phyloP scores from a whole-genome alignment of 2,888 invertebrate species.

The Ophion slaviceki region DNA sequence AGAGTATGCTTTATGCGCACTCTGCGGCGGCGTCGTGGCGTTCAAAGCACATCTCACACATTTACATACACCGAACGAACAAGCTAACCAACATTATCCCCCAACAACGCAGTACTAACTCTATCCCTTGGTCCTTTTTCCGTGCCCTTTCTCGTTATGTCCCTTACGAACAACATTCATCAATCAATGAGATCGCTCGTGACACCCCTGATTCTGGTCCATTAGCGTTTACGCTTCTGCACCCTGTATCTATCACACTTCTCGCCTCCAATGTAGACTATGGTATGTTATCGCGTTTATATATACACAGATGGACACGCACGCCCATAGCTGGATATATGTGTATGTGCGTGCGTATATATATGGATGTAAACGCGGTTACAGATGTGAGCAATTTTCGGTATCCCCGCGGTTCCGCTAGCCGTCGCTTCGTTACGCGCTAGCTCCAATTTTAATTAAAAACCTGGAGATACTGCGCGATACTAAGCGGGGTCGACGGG shows the following conservation, averaged over 20 bases:
- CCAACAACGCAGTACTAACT: constrained; percentile 42
- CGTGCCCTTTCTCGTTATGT: constrained; percentile 29
- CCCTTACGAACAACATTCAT: constrained; percentile 63
- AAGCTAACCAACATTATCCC: constrained; percentile 30
- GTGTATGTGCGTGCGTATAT: constrained; percentile 21
- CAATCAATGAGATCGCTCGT: constrained; percentile 67
- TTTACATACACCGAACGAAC: constrained; percentile 28
- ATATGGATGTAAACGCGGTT: constrained; percentile 16
- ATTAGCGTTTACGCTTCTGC: constrained; percentile 69
- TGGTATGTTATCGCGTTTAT: background rate
- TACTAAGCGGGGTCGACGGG: background rate
- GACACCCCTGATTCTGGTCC: constrained; percentile 68
- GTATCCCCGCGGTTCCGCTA: constrained; percentile 44
- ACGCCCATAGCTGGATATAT: background rate
- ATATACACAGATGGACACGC: background rate
- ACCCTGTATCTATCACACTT: constrained; percentile 26
- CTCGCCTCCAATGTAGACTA: background rate
- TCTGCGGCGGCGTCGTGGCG: constrained; percentile 53
- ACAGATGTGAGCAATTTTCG: constrained; percentile 52
- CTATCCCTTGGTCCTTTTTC: constrained; percentile 41
- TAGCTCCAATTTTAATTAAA: constrained; percentile 70
- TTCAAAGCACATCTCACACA: constrained; percentile 44
- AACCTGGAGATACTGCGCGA: constrained; percentile 43
- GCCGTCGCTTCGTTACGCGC: constrained; percentile 55
- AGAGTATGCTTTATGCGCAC: constrained; percentile 41